Base-by-base conservation (phyloP, 2,888 invertebrate genomes). In the Nemurella pictetii region DNA sequence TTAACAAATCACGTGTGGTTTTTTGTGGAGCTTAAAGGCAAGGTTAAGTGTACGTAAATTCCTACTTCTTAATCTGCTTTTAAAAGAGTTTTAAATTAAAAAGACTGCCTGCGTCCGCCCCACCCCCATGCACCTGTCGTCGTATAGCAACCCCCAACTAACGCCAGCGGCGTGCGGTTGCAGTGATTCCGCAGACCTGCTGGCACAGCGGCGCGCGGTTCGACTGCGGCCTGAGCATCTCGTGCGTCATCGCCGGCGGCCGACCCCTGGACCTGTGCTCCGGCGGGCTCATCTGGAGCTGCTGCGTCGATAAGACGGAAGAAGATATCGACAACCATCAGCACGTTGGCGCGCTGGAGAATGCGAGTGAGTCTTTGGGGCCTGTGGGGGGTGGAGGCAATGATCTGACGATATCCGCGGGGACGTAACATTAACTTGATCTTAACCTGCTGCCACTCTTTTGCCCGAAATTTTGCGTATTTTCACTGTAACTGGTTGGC, bases 361-460 rank as follows among this genome's bases (percentile, higher is more conserved):
- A 97, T 89, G 97, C 96, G 89, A 97, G 97, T 97, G 92, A 96
- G 97, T 95, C n/a, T n/a, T n/a, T n/a, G n/a, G n/a, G n/a, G n/a
- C n/a, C n/a, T n/a, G 89, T 12, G 55, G 55, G 55, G 3, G 75
- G 75, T 75, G 27, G 27, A 75, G 75, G 27, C 29, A n/a, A 25
- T n/a, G 12, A 25, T 1, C 2, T 2, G 2, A 80, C 32, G 80
- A 36, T 80, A n/a, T n/a, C n/a, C n/a, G n/a, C n/a, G n/a, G n/a
- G n/a, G n/a, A n/a, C n/a, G n/a, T n/a, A n/a, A n/a, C n/a, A n/a
- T n/a, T n/a, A n/a, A n/a, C n/a, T n/a, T n/a, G n/a, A n/a, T n/a
- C n/a, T n/a, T n/a, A n/a, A n/a, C n/a, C n/a, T n/a, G n/a, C n/a
- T n/a, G n/a, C n/a, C n/a, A n/a, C n/a, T n/a, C n/a, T n/a, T n/a